phyloP scores from a whole-genome alignment of 2,113 vertebrate species.

The Nicator chloris region DNA sequence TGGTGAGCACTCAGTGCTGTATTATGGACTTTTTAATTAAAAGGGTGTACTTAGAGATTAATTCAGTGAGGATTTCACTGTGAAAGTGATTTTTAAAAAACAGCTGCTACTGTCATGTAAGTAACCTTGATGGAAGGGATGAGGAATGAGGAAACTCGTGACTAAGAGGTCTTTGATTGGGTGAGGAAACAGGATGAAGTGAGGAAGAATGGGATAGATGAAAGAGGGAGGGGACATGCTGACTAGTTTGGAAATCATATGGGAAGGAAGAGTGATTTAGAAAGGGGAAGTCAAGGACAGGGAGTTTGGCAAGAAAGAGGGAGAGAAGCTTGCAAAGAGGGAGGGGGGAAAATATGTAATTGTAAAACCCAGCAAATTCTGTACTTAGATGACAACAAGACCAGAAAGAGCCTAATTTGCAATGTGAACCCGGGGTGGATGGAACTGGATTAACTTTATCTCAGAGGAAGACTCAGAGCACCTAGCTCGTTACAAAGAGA shows the following conservation, averaged over 20 bases:
- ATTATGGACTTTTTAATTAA: not conserved
- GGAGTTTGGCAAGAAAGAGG: not conserved
- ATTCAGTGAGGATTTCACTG: not conserved
- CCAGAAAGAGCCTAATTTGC: not conserved
- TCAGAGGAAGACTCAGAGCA: not conserved
- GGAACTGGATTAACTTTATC: not conserved
- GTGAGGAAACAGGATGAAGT: not conserved
- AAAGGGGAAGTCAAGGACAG: not conserved
- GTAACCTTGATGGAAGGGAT: not conserved
- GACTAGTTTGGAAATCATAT: not conserved
- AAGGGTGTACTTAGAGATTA: not conserved
- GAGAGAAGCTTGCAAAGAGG: not conserved
- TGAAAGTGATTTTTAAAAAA: not conserved
- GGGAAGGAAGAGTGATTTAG: not conserved
- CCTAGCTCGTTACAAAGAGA: not conserved
- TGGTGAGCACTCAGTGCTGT: not conserved
- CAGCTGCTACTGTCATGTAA: not conserved
- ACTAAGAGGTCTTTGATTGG: not conserved
- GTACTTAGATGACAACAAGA: not conserved
- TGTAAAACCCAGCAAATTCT: not conserved
- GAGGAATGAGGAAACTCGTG: not conserved
- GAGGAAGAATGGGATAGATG: not conserved
- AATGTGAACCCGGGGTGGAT: not conserved
- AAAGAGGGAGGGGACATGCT: not conserved
- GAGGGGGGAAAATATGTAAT: fast-evolving